Percentiles rank a stretch among this genome's conserved stretches.
These are phyloP conservation scores for Amaurobius ferox DNA, from an alignment of 2,888 invertebrate genomes.

Conservation along the genomic window DNA sequence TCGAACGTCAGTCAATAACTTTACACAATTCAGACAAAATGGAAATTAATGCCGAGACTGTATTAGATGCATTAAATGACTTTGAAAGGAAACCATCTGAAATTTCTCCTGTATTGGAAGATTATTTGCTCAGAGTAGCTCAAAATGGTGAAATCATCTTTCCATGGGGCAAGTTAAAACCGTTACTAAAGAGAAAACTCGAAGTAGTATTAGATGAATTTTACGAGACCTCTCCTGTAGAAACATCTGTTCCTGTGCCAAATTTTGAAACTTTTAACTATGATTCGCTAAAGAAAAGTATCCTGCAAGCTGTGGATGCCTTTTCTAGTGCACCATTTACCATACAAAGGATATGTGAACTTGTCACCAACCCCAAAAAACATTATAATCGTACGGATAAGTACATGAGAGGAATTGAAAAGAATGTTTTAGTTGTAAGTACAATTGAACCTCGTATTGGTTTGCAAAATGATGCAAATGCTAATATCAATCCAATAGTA, in stretches of 20 bases:
- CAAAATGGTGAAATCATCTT: conserved; percentile 92
- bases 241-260: conserved; percentile 39
- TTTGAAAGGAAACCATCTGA: conserved; percentile 84
- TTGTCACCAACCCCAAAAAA: conserved; percentile 91
- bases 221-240: conserved; percentile 42
- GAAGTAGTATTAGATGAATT: conserved; percentile 63
- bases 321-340: conserved; percentile 93
- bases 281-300: conserved; percentile 47
- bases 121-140: conserved; percentile 92
- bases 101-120: conserved; percentile 91
- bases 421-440: conserved; percentile 78
- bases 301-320: conserved; percentile 56
- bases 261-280: conserved; percentile 63
- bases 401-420: conserved; percentile 97
- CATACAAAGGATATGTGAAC: conserved; percentile 95
- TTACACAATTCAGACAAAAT: neutral
- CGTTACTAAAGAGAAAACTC: conserved; percentile 52
- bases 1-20: conserved; percentile 30
- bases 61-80: conserved; percentile 73
- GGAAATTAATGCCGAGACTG: conserved; percentile 58
- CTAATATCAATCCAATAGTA: conserved; percentile 41
- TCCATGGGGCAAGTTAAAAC: conserved; percentile 63
- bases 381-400: conserved; percentile 98
- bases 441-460: conserved; percentile 68
- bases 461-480: conserved; percentile 42